These are phyloP conservation scores for Autographa pulchrina DNA, from an alignment of 2,888 invertebrate species.

Conservation along the genomic window DNA sequence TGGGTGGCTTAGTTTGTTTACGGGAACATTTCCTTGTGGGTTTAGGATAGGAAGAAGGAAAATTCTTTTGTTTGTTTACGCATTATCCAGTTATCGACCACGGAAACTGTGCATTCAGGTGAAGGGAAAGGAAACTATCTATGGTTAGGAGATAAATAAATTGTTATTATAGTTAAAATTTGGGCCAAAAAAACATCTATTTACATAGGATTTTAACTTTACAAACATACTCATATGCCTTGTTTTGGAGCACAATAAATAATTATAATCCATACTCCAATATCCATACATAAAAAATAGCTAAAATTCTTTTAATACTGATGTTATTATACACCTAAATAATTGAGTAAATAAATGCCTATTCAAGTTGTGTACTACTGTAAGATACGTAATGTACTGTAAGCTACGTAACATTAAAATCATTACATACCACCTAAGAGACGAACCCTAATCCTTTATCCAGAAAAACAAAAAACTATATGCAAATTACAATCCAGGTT, in stretches of 20 bases:
- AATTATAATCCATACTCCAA: no score
- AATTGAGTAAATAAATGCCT: no score
- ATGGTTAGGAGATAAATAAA: neutral
- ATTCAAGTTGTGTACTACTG: no score
- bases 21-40: neutral
- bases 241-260: no score
- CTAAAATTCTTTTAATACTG: no score
- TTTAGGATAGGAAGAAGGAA: neutral
- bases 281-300: no score
- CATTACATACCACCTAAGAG: neutral
- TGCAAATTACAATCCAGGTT: conserved; percentile 28
- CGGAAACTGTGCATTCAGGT: neutral
- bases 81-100: neutral
- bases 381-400: no score
- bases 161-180: no score
- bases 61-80: conserved; percentile 6
- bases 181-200: no score
- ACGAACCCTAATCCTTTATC: neutral
- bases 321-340: no score
- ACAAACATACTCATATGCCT: no score
- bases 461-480: conserved; percentile 28
- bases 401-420: neutral
- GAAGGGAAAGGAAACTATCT: neutral
- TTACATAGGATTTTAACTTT: no score
- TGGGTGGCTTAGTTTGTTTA: neutral